A percentile compares a stretch with the other conserved stretches of the same genome.
phyloP scores from a whole-genome alignment of 2,888 invertebrate species.

The Mystacides longicornis region DNA sequence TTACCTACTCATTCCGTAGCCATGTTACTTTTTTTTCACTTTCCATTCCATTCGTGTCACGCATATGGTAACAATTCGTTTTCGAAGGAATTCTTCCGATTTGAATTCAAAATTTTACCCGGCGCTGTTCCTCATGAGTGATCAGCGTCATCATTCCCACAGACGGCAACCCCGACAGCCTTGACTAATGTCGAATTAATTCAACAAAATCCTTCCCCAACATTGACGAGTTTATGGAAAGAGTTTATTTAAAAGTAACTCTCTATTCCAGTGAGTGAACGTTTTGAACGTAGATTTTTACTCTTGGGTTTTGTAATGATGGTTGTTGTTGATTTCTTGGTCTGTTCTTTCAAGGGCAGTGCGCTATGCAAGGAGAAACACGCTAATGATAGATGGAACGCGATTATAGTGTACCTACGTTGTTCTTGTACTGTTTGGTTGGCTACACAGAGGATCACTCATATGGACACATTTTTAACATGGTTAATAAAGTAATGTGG shows the following conservation, averaged over 20 bases:
- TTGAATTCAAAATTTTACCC: background rate
- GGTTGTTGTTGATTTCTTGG: background rate
- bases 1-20: background rate
- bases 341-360: conserved; percentile 12
- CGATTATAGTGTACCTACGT: no score
- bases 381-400: conserved; percentile 3
- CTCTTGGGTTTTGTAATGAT: conserved; percentile 1
- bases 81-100: conserved; percentile 5
- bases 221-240: background rate
- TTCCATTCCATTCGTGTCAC: conserved; percentile 5
- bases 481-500: no score
- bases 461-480: no score
- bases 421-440: no score
- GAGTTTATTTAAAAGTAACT: background rate
- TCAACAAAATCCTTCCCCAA: background rate
- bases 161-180: conserved; percentile 13
- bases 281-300: conserved; percentile 4
- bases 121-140: conserved; percentile 13
- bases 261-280: background rate
- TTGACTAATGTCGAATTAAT: conserved; percentile 8
- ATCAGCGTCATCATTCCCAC: conserved; percentile 13
- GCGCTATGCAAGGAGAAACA: conserved; percentile 14
- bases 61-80: conserved; percentile 1
- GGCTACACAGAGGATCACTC: no score
- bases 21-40: background rate